Percentiles rank a stretch among this genome's conserved stretches.
Evolutionary conservation across 2,888 invertebrate genomes (phyloP).

Genomic region (Bombylius discolor): DNA sequence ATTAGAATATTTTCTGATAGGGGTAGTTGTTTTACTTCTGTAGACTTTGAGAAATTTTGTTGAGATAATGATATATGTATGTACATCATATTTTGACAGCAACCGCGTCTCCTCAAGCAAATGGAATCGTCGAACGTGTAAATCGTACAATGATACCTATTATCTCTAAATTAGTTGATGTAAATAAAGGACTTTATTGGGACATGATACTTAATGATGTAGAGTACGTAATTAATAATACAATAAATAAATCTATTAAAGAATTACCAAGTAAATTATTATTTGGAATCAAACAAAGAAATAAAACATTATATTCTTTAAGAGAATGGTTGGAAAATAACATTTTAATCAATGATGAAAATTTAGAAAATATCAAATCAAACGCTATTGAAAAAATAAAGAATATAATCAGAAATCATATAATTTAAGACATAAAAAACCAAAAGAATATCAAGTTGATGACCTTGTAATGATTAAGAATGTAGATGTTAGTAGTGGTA

Average conservation of each 20-base stretch:
- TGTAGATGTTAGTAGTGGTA: too few relatives aligned
- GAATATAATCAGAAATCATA: too few relatives aligned
- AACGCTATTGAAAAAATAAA: too few relatives aligned
- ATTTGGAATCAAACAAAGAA: constrained; percentile 19
- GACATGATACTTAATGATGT: constrained; percentile 6
- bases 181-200: background rate
- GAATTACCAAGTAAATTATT: constrained; percentile 18
- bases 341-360: too few relatives aligned
- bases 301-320: constrained; percentile 11
- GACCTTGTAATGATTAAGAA: too few relatives aligned
- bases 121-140: background rate
- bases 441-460: too few relatives aligned
- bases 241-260: constrained; percentile 16
- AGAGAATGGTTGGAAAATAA: constrained; percentile 5
- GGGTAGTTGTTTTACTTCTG: constrained; percentile 27
- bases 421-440: too few relatives aligned
- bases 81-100: background rate
- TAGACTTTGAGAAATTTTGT: constrained; percentile 22
- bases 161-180: background rate
- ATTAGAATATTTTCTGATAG: constrained; percentile 25
- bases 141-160: background rate
- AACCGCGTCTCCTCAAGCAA: background rate
- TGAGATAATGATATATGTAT: constrained; percentile 14
- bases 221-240: constrained; percentile 19
- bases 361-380: too few relatives aligned